Percentiles rank a stretch among this genome's conserved stretches.
Evolutionary conservation across 2,888 invertebrate genomes (phyloP).

Genomic region (Phasia obesa): DNA sequence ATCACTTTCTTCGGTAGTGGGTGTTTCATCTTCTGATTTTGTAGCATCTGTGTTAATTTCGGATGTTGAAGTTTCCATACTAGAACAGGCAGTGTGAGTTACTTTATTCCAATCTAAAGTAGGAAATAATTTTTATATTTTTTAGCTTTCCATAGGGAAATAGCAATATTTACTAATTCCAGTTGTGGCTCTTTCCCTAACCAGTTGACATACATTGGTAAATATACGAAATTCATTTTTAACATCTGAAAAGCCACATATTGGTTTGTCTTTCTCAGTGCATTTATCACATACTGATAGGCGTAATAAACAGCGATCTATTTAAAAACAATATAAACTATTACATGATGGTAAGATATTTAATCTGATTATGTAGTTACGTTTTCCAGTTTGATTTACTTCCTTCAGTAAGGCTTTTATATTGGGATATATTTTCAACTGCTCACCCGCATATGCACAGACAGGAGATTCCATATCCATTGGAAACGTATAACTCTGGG

Average conservation of each 20-base stretch:
- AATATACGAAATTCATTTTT: conserved; percentile 44
- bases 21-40: background rate
- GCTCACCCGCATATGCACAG: conserved; percentile 31
- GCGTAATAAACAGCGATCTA: conserved; percentile 50
- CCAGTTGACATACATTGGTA: conserved; percentile 49
- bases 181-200: conserved; percentile 29
- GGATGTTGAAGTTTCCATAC: too few species aligned
- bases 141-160: background rate
- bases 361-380: conserved; percentile 43
- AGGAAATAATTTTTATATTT: too few species aligned
- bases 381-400: conserved; percentile 24
- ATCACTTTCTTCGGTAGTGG: background rate
- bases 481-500: conserved; percentile 10
- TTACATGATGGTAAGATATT: background rate
- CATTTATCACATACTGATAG: conserved; percentile 35
- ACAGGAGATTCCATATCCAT: conserved; percentile 26
- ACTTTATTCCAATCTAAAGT: too few species aligned
- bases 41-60: too few species aligned
- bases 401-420: conserved; percentile 36
- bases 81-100: too few species aligned
- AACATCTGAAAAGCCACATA: conserved; percentile 41
- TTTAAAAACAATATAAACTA: background rate
- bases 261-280: conserved; percentile 15
- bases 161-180: conserved; percentile 42
- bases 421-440: conserved; percentile 40